A percentile compares a stretch with the other conserved stretches of the same genome.
Conservation (phyloP, 2,113 vertebrate species). For the Peromyscus leucopus region DNA sequence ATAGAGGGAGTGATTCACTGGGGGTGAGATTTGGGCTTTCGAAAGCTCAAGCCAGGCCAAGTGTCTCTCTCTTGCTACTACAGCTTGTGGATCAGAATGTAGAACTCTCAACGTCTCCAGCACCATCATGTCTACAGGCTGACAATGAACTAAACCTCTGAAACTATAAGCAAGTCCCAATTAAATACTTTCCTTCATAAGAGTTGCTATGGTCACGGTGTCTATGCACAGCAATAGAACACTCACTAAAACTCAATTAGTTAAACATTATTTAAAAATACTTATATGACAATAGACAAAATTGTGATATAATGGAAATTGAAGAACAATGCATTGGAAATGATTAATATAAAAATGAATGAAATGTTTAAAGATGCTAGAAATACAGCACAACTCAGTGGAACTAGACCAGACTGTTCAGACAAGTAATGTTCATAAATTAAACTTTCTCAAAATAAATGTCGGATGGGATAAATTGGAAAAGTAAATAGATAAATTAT, state of each 20-base stretch:
- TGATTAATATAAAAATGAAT: too few relatives aligned
- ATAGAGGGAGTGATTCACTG: background rate
- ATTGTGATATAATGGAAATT: too few relatives aligned
- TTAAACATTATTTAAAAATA: background rate
- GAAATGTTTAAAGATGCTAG: too few relatives aligned
- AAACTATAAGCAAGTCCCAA: background rate
- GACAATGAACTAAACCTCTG: background rate
- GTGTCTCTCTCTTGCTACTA: background rate
- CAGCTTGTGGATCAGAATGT: background rate
- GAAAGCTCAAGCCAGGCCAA: background rate
- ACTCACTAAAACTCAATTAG: background rate
- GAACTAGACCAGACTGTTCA: background rate
- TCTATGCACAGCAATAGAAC: background rate
- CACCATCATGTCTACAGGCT: background rate
- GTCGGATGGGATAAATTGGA: background rate
- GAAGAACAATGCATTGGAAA: too few relatives aligned
- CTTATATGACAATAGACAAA: background rate
- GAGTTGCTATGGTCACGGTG: background rate
- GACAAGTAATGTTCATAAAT: background rate
- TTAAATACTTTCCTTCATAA: background rate
- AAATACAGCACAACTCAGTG: too few relatives aligned
- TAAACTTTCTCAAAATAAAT: background rate
- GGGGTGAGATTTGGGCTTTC: background rate
- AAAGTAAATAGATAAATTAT: background rate
- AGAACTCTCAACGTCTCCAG: background rate